Conservation (phyloP, 35 echinoderm and acorn worm species). For the Ophioderma brevispina region DNA sequence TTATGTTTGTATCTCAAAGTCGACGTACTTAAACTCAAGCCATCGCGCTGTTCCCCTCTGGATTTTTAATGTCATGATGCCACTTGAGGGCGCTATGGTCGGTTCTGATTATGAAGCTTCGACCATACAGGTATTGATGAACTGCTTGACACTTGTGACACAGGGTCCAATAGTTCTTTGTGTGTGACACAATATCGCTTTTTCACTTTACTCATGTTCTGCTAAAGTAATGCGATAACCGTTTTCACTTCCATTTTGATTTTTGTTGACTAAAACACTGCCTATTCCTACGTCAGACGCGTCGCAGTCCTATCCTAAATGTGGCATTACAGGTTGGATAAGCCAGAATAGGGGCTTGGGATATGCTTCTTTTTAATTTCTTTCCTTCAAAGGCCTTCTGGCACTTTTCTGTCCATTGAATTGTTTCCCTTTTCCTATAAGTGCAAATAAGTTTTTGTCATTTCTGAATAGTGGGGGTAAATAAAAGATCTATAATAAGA, state of each 20-base stretch:
- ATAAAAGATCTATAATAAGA: not conserved
- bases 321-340: not conserved
- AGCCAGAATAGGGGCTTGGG: not conserved
- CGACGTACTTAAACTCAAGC: no score
- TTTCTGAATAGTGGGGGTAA: not conserved
- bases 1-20: no score
- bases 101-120: slow-evolving; percentile 22
- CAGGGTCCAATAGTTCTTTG: slow-evolving; percentile 45
- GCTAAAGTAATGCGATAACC: not conserved
- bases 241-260: not conserved
- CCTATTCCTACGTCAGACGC: not conserved
- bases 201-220: not conserved
- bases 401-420: not conserved
- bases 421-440: not conserved
- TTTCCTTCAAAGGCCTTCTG: not conserved
- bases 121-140: slow-evolving; percentile 47
- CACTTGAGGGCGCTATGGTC: slow-evolving; percentile 52
- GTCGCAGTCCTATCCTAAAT: not conserved
- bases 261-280: not conserved
- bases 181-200: slow-evolving; percentile 44
- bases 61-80: slow-evolving; percentile 25
- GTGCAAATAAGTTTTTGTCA: not conserved
- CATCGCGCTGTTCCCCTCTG: no score
- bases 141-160: slow-evolving; percentile 30
- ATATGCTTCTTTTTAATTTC: not conserved